phyloP scores from a whole-genome alignment of 2,113 vertebrate genomes.

The Melanerpes aurifrons region DNA sequence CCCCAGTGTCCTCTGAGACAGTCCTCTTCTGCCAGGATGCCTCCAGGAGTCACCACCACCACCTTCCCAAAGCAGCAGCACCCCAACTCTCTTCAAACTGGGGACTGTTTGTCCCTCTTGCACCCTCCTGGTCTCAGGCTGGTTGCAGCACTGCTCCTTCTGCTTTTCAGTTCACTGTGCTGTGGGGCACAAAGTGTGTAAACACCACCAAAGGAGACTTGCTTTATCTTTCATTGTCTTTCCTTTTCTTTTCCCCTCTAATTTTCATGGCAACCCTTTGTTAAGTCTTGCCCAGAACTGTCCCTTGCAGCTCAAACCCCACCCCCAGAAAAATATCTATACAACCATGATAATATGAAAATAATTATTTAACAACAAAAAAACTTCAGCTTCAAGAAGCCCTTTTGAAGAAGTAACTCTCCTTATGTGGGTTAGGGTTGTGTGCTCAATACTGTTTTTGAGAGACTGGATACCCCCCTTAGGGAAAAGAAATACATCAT shows the following conservation, averaged over 20 bases:
- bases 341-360: fast-evolving
- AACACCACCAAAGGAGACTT: neutral
- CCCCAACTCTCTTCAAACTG: fast-evolving
- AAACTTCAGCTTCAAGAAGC: neutral
- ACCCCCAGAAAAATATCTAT: neutral
- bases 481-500: neutral
- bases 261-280: neutral
- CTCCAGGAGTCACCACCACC: neutral
- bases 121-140: neutral
- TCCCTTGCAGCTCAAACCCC: neutral
- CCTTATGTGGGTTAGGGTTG: neutral
- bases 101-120: neutral
- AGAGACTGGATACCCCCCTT: neutral
- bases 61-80: neutral
- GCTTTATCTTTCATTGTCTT: neutral
- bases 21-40: neutral
- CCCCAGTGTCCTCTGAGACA: fast-evolving
- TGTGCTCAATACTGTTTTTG: neutral
- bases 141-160: neutral
- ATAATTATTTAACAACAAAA: neutral
- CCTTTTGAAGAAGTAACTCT: neutral
- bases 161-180: neutral
- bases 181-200: neutral
- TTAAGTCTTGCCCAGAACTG: neutral
- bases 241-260: neutral